Base-by-base conservation (phyloP, 2,113 vertebrate species). In the Corydoras maculifer region DNA sequence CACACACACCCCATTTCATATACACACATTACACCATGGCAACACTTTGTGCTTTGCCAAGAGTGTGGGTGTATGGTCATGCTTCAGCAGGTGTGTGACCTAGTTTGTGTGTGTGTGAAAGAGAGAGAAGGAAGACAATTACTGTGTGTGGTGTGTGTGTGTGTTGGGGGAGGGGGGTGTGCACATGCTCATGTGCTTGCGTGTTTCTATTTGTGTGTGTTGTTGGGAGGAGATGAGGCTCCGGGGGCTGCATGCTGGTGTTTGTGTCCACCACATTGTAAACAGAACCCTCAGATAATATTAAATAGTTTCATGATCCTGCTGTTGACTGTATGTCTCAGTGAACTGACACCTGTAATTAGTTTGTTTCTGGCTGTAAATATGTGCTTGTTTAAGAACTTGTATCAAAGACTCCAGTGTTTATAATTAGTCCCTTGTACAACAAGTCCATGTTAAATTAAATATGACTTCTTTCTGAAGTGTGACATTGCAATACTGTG, bases 31-130 rank as follows among this genome's bases (percentile, higher is more conserved):
- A 25, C 18, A 72, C 78, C 78, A 79, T 79, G 68, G 78, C 72
- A 79, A 79, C 78, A 74, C 68, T 68, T 65, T 77, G 64, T 50
- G 43, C 77, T 75, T 18, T 79, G 78, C 75, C 78, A 79, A 74
- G 72, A 77, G 67, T 68, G 78, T 66, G 68, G 63, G 75, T 74
- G 78, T 74, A 77, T 59, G 60, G 70, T 72, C 64, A 64, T 72
- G 75, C 75, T 79, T 74, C 68, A 79, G 78, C 78, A 79, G 78
- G 78, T 79, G 78, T 79, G 78, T 79, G 75, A 79, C 78, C 75
- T 72, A 77, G 75, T 72, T 77, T 77, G 75, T 75, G 61, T 79
- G 66, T n/a, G 55, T 50, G 68, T 55, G 66, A 72, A 58, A 67
- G 55, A 18, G 50, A 54, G 60, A 58, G 29, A 70, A 48, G 65